These are phyloP conservation scores for Pogonus chalceus DNA, from an alignment of 1,140 invertebrate species.

Conservation along the genomic window DNA sequence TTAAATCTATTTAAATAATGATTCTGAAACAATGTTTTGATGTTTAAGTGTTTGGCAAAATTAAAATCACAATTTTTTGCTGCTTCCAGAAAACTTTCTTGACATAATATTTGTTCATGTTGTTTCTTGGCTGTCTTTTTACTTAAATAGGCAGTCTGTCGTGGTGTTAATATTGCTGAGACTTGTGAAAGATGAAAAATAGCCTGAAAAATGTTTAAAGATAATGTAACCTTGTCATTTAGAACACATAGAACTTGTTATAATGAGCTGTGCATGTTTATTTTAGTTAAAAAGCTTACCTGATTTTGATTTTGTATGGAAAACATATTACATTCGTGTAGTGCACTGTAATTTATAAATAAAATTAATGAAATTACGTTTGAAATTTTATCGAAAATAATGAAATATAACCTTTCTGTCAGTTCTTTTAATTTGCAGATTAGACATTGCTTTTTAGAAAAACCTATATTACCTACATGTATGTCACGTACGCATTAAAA, in stretches of 20 bases:
- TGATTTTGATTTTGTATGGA: slow-evolving; percentile 35
- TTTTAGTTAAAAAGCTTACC: slow-evolving; percentile 18
- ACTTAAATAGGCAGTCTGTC: slow-evolving; percentile 28
- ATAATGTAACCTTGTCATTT: slow-evolving; percentile 9
- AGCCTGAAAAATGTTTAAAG: slow-evolving; percentile 21
- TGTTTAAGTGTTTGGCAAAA: slow-evolving; percentile 27
- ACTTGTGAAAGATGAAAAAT: slow-evolving; percentile 30
- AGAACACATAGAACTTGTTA: background rate
- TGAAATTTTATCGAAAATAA: background rate
- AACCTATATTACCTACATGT: background rate
- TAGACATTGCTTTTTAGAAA: background rate
- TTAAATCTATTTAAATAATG: slow-evolving; percentile 29
- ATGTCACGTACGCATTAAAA: background rate
- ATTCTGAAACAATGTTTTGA: slow-evolving; percentile 21
- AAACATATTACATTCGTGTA: slow-evolving; percentile 25
- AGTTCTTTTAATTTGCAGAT: background rate
- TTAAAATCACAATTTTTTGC: slow-evolving; percentile 29
- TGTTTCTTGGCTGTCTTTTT: slow-evolving; percentile 24
- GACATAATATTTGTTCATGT: slow-evolving; percentile 23
- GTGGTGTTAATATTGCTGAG: slow-evolving; percentile 28
- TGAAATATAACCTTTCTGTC: slow-evolving; percentile 4
- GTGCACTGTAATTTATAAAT: background rate
- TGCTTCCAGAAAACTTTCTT: slow-evolving; percentile 31
- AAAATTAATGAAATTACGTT: background rate
- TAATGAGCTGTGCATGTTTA: background rate